Base-by-base conservation (phyloP, 2,113 vertebrate species). In the Colinus virginianus region DNA sequence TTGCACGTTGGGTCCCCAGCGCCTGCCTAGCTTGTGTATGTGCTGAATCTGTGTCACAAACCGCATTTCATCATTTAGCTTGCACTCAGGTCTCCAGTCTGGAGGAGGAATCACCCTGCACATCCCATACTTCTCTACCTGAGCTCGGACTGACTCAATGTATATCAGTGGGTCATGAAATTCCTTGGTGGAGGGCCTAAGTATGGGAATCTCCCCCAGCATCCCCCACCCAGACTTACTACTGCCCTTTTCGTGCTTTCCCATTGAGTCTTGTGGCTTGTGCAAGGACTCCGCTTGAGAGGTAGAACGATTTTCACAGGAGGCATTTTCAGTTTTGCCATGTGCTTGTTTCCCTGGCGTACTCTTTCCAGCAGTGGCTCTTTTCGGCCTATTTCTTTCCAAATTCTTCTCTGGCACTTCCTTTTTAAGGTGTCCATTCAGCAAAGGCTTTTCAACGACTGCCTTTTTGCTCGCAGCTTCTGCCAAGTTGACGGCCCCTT, bases 1-100 rank as follows among this genome's bases (percentile, higher is more conserved):
- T 98, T 99, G 99, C 96, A 99, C 99, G 51, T 99, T 99, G 97
- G 99, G 99, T 85, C 99, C 99, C 99, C 99, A 99, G 97, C 99
- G 99, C 78, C 98, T 98, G 91, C 99, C 98, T 97, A 99, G 98
- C 98, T 99, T 99, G 97, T 99, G 99, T 95, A 99, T 98, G 97
- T 99, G 99, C 98, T 99, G 99, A 95, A 99, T 98, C 98, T 99
- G 99, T 42, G 99, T 99, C 93, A 99, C 98, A 70, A 99, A 99
- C 82, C 99, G 99, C 99, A 99, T 99, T 98, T 99, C 99, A 42
- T 99, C 99, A 3, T 98, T 99, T 97, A 99, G 98, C 96, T 99
- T 99, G 98, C 99, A 99, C 98, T 99, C 99, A 4, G 99, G 99
- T 96, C 99, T 98, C 99, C 99, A 99, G 98, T 99, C 99, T 11